Percentiles rank a stretch among this genome's conserved stretches.
Conservation (phyloP, 2,797 vertebrate genomes). For the Oceanodroma leucorhoa region DNA sequence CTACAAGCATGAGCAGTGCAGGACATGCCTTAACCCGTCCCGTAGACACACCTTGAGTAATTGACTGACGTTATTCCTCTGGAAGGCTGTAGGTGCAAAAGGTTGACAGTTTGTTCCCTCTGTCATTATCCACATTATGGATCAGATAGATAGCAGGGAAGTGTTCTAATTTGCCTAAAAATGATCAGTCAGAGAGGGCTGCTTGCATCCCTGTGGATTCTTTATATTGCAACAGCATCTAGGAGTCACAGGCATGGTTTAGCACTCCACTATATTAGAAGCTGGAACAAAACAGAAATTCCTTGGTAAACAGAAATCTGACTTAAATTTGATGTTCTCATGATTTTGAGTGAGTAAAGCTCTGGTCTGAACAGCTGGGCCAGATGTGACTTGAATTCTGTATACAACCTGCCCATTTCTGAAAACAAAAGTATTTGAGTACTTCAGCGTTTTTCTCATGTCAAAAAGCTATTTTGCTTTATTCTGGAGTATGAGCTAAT, state of each 20-base stretch:
- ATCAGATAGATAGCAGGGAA: background rate
- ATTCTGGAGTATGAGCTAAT: conserved; percentile 15
- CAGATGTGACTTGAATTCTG: background rate
- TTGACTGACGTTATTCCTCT: background rate
- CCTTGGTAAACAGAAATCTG: background rate
- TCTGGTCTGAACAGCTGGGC: background rate
- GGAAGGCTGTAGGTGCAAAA: background rate
- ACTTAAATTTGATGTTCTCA: background rate
- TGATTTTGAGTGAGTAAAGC: background rate
- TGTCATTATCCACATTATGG: background rate
- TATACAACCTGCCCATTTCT: background rate
- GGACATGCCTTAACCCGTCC: fast-evolving
- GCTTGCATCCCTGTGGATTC: background rate
- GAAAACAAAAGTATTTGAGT: background rate
- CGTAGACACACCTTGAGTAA: background rate
- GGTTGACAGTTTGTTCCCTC: background rate
- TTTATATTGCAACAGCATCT: background rate
- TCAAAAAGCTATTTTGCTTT: background rate
- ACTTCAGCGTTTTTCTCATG: background rate
- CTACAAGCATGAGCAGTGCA: background rate
- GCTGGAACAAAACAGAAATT: background rate
- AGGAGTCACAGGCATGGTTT: background rate
- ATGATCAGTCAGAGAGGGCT: background rate
- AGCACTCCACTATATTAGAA: background rate
- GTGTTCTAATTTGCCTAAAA: background rate